Percentiles rank a stretch among this genome's conserved stretches.
Evolutionary conservation across 1,140 invertebrate species (phyloP).

Genomic region (Ceratina japonica): DNA sequence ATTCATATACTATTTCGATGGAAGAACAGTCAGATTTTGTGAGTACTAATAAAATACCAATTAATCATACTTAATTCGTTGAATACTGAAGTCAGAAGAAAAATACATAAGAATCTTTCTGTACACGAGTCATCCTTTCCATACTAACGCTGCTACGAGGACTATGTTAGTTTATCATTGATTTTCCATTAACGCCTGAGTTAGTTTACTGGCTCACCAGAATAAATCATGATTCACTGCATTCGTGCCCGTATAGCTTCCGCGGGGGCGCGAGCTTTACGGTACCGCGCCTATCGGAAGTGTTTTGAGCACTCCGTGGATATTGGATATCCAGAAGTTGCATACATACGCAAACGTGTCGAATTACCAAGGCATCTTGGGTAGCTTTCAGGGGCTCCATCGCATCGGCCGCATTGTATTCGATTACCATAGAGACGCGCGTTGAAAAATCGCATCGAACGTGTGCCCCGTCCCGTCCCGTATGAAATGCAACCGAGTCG

Average conservation of each 20-base stretch:
- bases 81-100: too few species aligned
- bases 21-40: too few species aligned
- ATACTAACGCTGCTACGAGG: too few species aligned
- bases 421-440: conserved; percentile 54
- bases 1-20: too few species aligned
- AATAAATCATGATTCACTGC: background rate
- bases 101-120: too few species aligned
- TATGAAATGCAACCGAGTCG: conserved; percentile 1
- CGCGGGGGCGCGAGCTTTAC: conserved; percentile 2
- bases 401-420: conserved; percentile 11
- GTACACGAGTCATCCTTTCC: too few species aligned
- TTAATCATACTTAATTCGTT: too few species aligned
- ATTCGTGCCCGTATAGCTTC: background rate
- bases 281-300: conserved; percentile 38
- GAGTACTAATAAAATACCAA: too few species aligned
- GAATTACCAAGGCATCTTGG: conserved; percentile 58
- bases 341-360: conserved; percentile 44
- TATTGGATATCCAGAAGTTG: conserved; percentile 51
- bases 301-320: conserved; percentile 41
- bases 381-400: conserved; percentile 12
- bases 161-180: background rate
- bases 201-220: background rate
- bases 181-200: background rate
- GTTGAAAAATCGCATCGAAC: conserved; percentile 13
- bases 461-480: conserved; percentile 12